phyloP scores from a whole-genome alignment of 1,140 invertebrate species.

The Drosophila paulistorum region DNA sequence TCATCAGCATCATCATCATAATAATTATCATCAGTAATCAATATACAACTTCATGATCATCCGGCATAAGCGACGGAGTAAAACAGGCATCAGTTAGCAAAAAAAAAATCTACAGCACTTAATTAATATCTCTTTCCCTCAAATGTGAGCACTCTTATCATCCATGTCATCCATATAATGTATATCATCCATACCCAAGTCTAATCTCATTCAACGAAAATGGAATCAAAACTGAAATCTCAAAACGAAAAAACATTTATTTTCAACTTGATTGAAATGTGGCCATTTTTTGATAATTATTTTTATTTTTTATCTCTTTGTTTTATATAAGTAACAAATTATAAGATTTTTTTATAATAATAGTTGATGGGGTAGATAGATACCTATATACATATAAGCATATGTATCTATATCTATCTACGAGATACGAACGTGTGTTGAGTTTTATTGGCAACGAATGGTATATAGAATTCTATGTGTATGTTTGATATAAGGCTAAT shows the following conservation, averaged over 20 bases:
- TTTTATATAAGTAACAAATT: slow-evolving; percentile 24
- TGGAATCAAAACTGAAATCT: slow-evolving; percentile 13
- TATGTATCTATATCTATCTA: slow-evolving; percentile 16
- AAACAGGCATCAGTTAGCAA: slow-evolving; percentile 15
- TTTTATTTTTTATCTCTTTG: slow-evolving; percentile 46
- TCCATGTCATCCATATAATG: slow-evolving; percentile 5
- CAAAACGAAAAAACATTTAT: slow-evolving; percentile 13
- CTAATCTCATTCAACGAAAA: slow-evolving; percentile 16
- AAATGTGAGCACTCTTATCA: slow-evolving; percentile 1
- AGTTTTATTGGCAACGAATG: slow-evolving; percentile 78
- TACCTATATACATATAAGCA: slow-evolving; percentile 26
- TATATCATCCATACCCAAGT: slow-evolving; percentile 17
- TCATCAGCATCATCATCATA: slow-evolving; percentile 23
- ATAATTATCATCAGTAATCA: slow-evolving; percentile 18
- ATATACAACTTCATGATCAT: slow-evolving; percentile 24
- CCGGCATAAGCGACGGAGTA: slow-evolving; percentile 29
- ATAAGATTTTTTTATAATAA: slow-evolving; percentile 3
- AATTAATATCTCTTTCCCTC: not conserved
- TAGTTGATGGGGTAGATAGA: slow-evolving; percentile 11
- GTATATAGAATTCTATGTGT: slow-evolving; percentile 32
- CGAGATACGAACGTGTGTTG: slow-evolving; percentile 68
- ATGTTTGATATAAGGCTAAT: slow-evolving; percentile 53
- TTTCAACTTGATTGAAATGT: slow-evolving; percentile 53
- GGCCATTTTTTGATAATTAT: slow-evolving; percentile 62
- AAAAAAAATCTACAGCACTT: not conserved